A percentile compares a stretch with the other conserved stretches of the same genome.
Evolutionary conservation across 2,113 vertebrate genomes (phyloP).

Genomic region (Corythoichthys haematopterus): DNA sequence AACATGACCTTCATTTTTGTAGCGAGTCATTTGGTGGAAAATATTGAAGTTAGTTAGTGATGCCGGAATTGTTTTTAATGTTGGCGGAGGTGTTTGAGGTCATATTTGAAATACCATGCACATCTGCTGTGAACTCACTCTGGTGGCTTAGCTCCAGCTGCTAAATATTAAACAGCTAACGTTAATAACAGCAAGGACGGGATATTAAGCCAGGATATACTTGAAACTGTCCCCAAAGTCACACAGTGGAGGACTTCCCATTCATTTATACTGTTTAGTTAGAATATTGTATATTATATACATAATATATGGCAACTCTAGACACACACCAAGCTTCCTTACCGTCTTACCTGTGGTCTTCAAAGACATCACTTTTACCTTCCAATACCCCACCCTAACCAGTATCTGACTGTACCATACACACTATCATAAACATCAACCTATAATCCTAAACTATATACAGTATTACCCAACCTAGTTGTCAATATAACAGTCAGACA

Average conservation of each 20-base stretch:
- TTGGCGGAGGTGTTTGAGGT: slow-evolving; percentile 10
- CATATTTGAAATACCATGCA: slow-evolving; percentile 12
- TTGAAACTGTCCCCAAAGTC: slow-evolving; percentile 7
- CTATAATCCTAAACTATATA: no score
- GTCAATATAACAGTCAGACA: no score
- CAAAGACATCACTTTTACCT: no score
- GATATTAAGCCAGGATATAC: neutral
- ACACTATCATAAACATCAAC: neutral
- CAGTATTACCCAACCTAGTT: no score
- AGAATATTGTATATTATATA: no score
- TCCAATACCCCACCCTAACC: no score
- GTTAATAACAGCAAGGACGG: slow-evolving; percentile 2
- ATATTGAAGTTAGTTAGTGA: neutral
- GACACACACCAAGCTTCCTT: no score
- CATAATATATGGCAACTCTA: no score
- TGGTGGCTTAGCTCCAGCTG: slow-evolving; percentile 17
- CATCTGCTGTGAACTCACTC: slow-evolving; percentile 18
- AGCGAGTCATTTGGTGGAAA: slow-evolving; percentile 4
- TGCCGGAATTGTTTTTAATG: slow-evolving; percentile 2
- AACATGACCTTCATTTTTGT: neutral
- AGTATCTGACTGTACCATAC: neutral
- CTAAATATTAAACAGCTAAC: slow-evolving; percentile 13
- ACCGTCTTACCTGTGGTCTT: no score
- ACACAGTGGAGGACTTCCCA: neutral
- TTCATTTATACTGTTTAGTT: neutral